Conservation (phyloP, 2,888 invertebrate species). For the Sesia bembeciformis region DNA sequence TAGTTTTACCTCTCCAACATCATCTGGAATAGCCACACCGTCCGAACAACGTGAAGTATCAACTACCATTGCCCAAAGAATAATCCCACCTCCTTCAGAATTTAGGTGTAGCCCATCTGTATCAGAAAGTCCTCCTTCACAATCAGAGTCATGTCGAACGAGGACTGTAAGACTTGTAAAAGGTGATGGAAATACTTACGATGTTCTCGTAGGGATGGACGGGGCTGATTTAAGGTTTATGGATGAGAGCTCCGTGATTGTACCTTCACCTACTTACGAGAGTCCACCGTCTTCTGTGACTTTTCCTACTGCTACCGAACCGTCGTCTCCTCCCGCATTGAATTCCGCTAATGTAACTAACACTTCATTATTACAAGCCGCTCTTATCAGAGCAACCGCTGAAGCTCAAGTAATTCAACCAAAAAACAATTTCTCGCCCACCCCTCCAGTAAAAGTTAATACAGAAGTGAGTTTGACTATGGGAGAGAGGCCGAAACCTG, state of each 20-base stretch:
- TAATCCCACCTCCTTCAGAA: conserved; percentile 83
- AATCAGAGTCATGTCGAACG: conserved; percentile 69
- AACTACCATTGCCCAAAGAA: conserved; percentile 76
- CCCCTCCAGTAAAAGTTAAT: conserved; percentile 76
- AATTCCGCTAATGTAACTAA: conserved; percentile 68
- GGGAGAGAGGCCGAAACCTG: conserved; percentile 73
- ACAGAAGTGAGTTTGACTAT: conserved; percentile 80
- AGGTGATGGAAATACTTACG: conserved; percentile 78
- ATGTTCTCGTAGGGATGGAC: conserved; percentile 85
- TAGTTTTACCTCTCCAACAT: conserved; percentile 50
- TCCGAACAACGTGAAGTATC: conserved; percentile 59
- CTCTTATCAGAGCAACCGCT: conserved; percentile 80
- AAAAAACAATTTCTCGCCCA: conserved; percentile 55
- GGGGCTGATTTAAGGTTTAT: conserved; percentile 91
- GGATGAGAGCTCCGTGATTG: conserved; percentile 91
- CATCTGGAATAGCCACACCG: conserved; percentile 58
- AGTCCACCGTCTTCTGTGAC: conserved; percentile 82
- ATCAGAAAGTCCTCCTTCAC: conserved; percentile 77
- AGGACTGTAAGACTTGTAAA: conserved; percentile 72
- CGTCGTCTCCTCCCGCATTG: conserved; percentile 74
- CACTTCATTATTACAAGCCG: conserved; percentile 82
- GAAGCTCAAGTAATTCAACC: conserved; percentile 63
- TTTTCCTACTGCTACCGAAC: conserved; percentile 75
- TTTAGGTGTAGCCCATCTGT: conserved; percentile 80
- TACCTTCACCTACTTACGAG: conserved; percentile 86